phyloP scores from a whole-genome alignment of 2,797 vertebrate species.

The Acanthiza pusilla region DNA sequence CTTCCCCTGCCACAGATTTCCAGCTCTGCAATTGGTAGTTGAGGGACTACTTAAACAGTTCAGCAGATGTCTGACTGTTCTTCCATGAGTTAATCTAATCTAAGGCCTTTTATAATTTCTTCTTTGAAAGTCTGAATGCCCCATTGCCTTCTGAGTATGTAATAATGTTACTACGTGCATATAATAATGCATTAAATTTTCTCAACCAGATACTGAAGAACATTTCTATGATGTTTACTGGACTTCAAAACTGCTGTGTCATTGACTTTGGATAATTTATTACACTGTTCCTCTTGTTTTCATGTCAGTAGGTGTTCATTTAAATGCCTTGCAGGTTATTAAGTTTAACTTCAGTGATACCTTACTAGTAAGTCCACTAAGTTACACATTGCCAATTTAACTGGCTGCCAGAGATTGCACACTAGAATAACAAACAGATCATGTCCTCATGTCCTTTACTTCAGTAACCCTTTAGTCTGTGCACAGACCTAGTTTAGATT shows the following conservation, averaged over 20 bases:
- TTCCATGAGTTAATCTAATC: neutral
- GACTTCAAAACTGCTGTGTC: neutral
- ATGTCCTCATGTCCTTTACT: neutral
- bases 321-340: neutral
- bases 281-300: neutral
- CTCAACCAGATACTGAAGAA: neutral
- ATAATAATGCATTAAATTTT: neutral
- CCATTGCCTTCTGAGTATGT: neutral
- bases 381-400: neutral
- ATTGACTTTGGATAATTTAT: neutral
- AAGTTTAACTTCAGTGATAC: neutral
- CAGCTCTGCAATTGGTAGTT: neutral
- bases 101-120: neutral
- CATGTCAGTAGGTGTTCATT: neutral
- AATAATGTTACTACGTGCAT: neutral
- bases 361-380: neutral
- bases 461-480: neutral
- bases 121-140: neutral
- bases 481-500: neutral
- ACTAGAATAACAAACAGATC: neutral
- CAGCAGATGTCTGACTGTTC: neutral
- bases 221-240: neutral
- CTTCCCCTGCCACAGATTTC: neutral
- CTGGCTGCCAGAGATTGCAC: neutral
- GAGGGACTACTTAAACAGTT: neutral